Evolutionary conservation across 2,113 vertebrate genomes (phyloP).

Genomic region (Manacus vitellinus): DNA sequence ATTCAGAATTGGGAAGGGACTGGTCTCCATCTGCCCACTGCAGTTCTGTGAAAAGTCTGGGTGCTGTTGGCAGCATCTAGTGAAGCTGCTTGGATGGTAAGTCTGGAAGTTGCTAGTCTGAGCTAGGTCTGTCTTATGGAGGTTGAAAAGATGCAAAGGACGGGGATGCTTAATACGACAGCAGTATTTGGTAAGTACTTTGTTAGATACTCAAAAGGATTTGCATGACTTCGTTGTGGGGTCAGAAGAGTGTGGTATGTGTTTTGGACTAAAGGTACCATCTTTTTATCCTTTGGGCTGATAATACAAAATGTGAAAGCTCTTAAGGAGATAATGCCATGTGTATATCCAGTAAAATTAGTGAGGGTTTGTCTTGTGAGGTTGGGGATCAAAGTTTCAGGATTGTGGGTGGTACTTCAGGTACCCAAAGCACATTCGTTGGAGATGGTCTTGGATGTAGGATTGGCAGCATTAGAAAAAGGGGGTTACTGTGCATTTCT

Average conservation of each 20-base stretch:
- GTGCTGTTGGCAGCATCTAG: background rate
- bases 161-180: background rate
- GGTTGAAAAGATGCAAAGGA: accelerated
- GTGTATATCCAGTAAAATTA: background rate
- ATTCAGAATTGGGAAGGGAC: background rate
- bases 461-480: background rate
- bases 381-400: background rate
- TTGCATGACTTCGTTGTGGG: accelerated
- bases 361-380: background rate
- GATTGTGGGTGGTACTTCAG: background rate
- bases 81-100: background rate
- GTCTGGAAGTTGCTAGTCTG: background rate
- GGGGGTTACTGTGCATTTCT: accelerated
- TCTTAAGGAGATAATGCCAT: background rate
- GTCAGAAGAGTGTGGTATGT: no score
- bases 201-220: background rate
- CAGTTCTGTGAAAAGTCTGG: background rate
- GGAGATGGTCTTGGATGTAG: background rate
- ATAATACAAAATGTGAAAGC: accelerated
- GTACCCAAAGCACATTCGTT: accelerated
- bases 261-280: background rate
- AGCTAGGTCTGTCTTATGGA: background rate
- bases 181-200: background rate
- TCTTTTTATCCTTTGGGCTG: background rate
- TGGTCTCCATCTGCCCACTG: accelerated